These are phyloP conservation scores for Hoplias malabaricus DNA, from an alignment of 2,113 vertebrate species.

Conservation along the genomic window DNA sequence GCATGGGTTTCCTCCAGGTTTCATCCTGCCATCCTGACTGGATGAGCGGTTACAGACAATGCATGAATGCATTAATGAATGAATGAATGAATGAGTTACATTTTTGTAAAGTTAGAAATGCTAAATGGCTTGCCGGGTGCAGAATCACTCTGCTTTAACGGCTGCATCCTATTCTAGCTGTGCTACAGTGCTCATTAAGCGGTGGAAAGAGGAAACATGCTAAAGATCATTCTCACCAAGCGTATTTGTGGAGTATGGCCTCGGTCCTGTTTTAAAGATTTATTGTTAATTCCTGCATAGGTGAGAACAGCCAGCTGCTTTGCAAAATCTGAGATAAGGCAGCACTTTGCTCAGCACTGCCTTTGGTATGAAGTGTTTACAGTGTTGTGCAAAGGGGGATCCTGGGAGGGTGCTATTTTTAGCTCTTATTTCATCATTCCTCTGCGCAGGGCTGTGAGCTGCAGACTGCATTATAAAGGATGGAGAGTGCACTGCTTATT, in stretches of 20 bases:
- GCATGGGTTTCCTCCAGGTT: no score
- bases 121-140: no score
- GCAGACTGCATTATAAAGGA: conserved; percentile 67
- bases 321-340: conserved; percentile 34
- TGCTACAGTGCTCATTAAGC: background rate
- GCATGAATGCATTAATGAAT: no score
- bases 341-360: conserved; percentile 36
- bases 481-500: conserved; percentile 31
- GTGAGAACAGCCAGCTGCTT: background rate
- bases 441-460: conserved; percentile 57
- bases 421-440: conserved; percentile 77
- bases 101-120: no score
- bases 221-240: background rate
- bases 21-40: no score
- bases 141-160: no score
- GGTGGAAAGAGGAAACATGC: background rate
- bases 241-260: background rate
- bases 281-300: background rate
- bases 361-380: conserved; percentile 67
- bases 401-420: conserved; percentile 79
- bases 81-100: no score
- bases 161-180: background rate
- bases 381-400: conserved; percentile 72
- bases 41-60: no score
- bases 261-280: background rate